Conservation (phyloP, 2,888 invertebrate genomes). For the Drosophila peninsularis region DNA sequence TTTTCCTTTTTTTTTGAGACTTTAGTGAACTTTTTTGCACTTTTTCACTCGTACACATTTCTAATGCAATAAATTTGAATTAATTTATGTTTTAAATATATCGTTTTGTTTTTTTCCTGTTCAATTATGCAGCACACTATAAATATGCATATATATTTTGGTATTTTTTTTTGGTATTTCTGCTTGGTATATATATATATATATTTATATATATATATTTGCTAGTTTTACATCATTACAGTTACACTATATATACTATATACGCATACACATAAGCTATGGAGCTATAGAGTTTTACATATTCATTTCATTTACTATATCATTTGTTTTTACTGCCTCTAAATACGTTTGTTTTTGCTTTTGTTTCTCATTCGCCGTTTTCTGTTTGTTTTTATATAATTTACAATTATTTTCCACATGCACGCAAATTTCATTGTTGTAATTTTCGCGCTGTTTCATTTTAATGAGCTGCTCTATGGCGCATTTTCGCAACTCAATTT, state of each 20-base stretch:
- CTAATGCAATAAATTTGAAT: constrained; percentile 70
- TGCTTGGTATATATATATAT: constrained; percentile 35
- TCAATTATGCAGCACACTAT: constrained; percentile 67
- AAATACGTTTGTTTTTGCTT: constrained; percentile 46
- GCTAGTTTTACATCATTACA: constrained; percentile 73
- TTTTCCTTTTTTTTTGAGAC: constrained; percentile 34
- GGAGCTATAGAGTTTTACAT: constrained; percentile 55
- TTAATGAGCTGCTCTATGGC: constrained; percentile 63
- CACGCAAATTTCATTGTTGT: constrained; percentile 52
- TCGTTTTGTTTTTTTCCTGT: constrained; percentile 29
- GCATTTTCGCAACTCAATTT: constrained; percentile 48
- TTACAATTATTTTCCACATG: constrained; percentile 64
- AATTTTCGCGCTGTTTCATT: constrained; percentile 60
- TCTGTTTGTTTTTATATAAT: constrained; percentile 55
- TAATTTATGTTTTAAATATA: constrained; percentile 58
- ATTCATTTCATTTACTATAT: constrained; percentile 47
- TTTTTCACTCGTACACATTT: constrained; percentile 51
- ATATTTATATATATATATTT: constrained; percentile 52
- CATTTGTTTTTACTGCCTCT: constrained; percentile 41
- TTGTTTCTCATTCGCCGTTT: constrained; percentile 23
- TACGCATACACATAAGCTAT: constrained; percentile 59
- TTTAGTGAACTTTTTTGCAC: constrained; percentile 40
- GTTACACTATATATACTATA: constrained; percentile 56
- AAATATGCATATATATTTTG: constrained; percentile 47
- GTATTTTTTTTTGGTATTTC: constrained; percentile 24